Base-by-base conservation (phyloP, 2,888 invertebrate genomes). In the Coecobrya sp. region DNA sequence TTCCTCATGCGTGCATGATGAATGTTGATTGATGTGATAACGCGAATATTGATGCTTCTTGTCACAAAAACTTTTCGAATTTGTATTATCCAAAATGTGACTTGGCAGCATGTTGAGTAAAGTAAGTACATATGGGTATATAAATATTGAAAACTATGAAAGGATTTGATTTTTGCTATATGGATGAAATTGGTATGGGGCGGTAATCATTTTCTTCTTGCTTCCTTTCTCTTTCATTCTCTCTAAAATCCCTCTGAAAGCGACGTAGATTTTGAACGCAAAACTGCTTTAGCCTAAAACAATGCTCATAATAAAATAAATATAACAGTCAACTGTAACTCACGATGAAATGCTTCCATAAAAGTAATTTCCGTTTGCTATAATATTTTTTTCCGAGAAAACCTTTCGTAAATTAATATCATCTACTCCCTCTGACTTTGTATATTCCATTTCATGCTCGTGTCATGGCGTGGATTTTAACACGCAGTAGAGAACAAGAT, bases 321-420 rank as follows among this genome's bases (percentile, higher is more conserved):
- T n/a, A 52, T n/a, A 52, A 11, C 62, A 62, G 62, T 82, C 82
- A 82, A 42, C 36, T 82, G 36, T 59, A 30, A 30, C 30, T 30
- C 27, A 76, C 42, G 76, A 90, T 79, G 76, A 90, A 86, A 85
- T 73, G 65, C 91, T 85, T 62, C 16, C 91, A 91, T 86, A 91
- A 91, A 91, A 68, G 52, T 55, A 86, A 91, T 91, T 91, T 91
- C 91, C 91, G 91, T 68, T 86, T 27, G 65, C 19, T 36, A 45
- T 70, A 81, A 52, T 86, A 7, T 49, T 42, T 68, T 65, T 65
- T 84, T 45, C 25, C 19, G 2, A 22, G 36, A n/a, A 62, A 65
- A 76, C 2, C 87, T 36, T 79, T 62, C 87, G 79, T 87, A 87
- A 87, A 76, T 87, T 87, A 79, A 62, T 87, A 76, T 62, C 82